phyloP scores from a whole-genome alignment of 1,140 invertebrate species.

The Drosophila virilis region DNA sequence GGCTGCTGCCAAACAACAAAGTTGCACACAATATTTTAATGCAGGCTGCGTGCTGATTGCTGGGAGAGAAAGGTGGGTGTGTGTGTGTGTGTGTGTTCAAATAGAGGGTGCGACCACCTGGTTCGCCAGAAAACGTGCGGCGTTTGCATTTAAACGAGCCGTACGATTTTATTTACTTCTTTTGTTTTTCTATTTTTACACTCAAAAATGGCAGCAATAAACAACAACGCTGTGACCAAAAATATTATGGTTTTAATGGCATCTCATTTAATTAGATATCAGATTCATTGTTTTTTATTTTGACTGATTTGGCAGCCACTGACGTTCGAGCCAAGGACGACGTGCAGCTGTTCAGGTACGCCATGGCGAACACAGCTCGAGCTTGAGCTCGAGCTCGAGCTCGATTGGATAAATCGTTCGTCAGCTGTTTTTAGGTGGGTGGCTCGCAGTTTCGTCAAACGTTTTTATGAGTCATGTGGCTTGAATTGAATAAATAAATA shows the following conservation, averaged over 20 bases:
- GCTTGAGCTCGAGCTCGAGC: not conserved
- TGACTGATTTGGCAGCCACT: constrained; percentile 14
- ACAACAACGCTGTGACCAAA: constrained; percentile 21
- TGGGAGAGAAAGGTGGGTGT: not conserved
- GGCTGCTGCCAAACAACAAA: not conserved
- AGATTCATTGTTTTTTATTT: constrained; percentile 2
- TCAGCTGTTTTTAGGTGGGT: not conserved
- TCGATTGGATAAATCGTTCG: not conserved
- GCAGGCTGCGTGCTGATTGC: constrained; percentile 52
- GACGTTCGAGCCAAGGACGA: constrained; percentile 54
- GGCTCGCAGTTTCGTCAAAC: no score
- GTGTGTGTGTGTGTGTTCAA: not conserved
- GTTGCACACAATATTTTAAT: constrained; percentile 61
- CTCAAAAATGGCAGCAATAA: constrained; percentile 33
- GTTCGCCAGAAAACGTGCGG: constrained; percentile 9
- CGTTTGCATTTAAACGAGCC: constrained; percentile 76
- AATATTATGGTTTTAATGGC: constrained; percentile 49
- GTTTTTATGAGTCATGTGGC: not conserved
- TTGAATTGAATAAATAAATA: constrained; percentile 54
- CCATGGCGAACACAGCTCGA: constrained; percentile 19
- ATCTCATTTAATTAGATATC: constrained; percentile 32
- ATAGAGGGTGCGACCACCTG: constrained; percentile 6
- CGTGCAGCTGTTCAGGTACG: constrained; percentile 73
- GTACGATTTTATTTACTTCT: constrained; percentile 8
- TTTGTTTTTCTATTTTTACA: constrained; percentile 26